These are phyloP conservation scores for Mya arenaria DNA, from an alignment of 1,140 invertebrate species.

Conservation along the genomic window DNA sequence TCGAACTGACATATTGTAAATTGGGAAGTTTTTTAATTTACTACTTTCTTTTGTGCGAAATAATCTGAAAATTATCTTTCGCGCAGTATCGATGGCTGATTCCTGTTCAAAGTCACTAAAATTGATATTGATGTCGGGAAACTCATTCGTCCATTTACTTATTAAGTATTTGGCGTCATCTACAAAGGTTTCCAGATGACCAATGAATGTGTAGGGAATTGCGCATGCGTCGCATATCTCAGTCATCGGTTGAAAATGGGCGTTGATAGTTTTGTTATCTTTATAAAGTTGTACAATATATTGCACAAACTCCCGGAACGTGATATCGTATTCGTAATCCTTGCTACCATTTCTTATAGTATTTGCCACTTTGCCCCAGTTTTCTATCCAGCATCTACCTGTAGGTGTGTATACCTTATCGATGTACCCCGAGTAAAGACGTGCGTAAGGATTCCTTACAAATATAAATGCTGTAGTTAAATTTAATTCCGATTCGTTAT, in stretches of 20 bases:
- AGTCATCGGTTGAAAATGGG: conserved; percentile 76
- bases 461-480: no score
- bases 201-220: conserved; percentile 76
- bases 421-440: no score
- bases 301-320: conserved; percentile 45
- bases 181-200: conserved; percentile 75
- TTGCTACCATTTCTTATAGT: no score
- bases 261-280: conserved; percentile 43
- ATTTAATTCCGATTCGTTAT: no score
- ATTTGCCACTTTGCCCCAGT: no score
- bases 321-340: conserved; percentile 44
- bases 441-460: no score
- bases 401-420: no score
- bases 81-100: conserved; percentile 14
- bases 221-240: conserved; percentile 73
- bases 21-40: conserved; percentile 2
- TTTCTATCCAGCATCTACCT: no score
- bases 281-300: background rate
- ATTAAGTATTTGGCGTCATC: conserved; percentile 69
- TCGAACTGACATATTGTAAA: background rate
- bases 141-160: conserved; percentile 32
- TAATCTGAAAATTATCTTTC: background rate
- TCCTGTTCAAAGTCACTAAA: conserved; percentile 23
- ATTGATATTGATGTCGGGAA: background rate
- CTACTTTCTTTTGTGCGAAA: background rate